These are phyloP conservation scores for Botia almorhae DNA, from an alignment of 2,797 vertebrate genomes.

Conservation along the genomic window DNA sequence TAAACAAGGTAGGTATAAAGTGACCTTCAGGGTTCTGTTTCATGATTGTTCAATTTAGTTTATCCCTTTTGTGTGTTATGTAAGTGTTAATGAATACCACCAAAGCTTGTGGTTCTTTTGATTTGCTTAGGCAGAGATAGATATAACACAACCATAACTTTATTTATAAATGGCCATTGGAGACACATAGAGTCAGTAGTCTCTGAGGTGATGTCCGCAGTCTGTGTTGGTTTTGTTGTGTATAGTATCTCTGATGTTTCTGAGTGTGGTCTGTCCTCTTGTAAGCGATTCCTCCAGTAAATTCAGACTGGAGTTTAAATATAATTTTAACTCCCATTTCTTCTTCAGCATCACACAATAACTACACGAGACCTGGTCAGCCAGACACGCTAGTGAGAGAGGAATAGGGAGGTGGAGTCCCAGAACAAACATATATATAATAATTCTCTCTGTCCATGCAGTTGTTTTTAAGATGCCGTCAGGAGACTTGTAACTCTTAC, in stretches of 20 bases:
- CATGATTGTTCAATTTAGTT: not conserved
- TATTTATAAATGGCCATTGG: not conserved
- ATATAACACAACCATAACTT: not conserved
- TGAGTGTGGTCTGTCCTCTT: conserved; percentile 18
- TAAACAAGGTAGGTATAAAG: too few species aligned
- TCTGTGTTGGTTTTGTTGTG: not conserved
- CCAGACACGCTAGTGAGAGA: conserved; percentile 41
- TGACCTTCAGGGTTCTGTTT: too few species aligned
- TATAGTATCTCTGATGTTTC: conserved; percentile 41
- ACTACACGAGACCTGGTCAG: conserved; percentile 41
- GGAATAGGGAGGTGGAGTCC: not conserved
- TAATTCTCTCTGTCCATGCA: not conserved
- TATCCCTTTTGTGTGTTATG: not conserved
- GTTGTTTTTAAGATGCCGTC: not conserved
- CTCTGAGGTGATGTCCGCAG: not conserved
- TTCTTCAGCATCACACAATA: conserved; percentile 54
- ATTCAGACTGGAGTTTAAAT: conserved; percentile 48
- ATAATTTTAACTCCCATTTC: conserved; percentile 37
- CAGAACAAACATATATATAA: too few species aligned
- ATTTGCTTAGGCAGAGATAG: not conserved
- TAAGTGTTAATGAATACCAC: not conserved
- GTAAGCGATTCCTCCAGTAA: conserved; percentile 26
- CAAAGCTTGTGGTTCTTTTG: not conserved
- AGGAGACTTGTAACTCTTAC: not conserved
- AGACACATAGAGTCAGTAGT: not conserved